Percentiles rank a stretch among this genome's conserved stretches.
phyloP scores from a whole-genome alignment of 2,113 vertebrate genomes.

The Esox niger region DNA sequence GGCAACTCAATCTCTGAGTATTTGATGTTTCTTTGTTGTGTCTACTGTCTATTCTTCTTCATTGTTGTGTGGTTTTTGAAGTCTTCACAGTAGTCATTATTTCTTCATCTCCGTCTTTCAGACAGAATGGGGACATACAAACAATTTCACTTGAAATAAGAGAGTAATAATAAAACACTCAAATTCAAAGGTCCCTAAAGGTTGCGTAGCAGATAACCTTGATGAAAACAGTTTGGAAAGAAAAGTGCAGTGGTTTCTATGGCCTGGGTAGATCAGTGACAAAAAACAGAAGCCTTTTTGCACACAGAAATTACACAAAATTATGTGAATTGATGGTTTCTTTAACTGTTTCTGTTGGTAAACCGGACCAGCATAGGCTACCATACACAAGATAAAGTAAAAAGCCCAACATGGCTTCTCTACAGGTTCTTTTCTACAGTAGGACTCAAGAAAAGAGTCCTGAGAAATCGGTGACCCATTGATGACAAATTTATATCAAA shows the following conservation, averaged over 20 bases:
- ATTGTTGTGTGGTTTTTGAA: conserved; percentile 44
- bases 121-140: conserved; percentile 57
- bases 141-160: conserved; percentile 48
- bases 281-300: neutral
- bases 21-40: conserved; percentile 36
- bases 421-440: conserved; percentile 9
- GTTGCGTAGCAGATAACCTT: neutral
- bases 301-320: too few species aligned
- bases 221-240: neutral
- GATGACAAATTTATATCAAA: conserved; percentile 58
- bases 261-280: neutral
- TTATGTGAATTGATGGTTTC: too few species aligned
- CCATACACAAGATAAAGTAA: conserved; percentile 3
- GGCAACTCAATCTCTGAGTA: conserved; percentile 27
- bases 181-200: conserved; percentile 2
- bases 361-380: neutral
- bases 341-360: neutral
- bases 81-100: conserved; percentile 49
- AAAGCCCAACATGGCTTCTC: neutral
- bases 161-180: conserved; percentile 30
- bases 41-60: neutral
- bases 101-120: conserved; percentile 55
- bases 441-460: neutral
- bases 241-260: neutral
- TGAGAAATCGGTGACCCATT: conserved; percentile 23